Conservation (phyloP, 92 coral and sea anemone species). For the Parazoanthus darwini region DNA sequence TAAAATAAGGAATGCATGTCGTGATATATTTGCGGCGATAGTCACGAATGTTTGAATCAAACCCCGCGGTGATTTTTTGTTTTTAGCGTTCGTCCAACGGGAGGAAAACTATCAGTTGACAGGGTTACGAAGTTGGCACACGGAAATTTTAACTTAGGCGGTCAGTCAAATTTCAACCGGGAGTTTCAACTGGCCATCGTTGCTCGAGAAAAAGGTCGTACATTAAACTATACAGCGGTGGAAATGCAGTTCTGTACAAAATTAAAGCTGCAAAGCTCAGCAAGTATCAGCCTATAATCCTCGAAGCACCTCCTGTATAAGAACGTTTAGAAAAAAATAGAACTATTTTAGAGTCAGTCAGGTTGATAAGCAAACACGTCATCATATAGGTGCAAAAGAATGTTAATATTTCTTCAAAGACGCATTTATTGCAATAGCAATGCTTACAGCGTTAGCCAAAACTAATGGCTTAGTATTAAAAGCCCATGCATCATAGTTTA, state of each 20-base stretch:
- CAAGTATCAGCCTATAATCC: no score
- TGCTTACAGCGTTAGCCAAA: background rate
- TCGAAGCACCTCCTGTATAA: background rate
- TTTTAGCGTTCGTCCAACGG: background rate
- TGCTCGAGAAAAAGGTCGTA: background rate
- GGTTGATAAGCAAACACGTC: no score
- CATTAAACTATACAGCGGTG: no score
- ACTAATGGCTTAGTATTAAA: background rate
- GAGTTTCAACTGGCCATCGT: background rate
- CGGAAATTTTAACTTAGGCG: no score
- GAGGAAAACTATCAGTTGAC: no score
- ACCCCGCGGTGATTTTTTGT: background rate
- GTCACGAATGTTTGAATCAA: conserved; percentile 26
- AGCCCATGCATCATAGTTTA: background rate
- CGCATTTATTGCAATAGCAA: background rate
- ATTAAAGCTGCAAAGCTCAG: no score
- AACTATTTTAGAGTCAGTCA: background rate
- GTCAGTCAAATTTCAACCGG: no score
- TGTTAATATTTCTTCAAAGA: no score
- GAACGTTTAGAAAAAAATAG: background rate
- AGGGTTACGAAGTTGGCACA: background rate
- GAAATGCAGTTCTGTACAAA: no score
- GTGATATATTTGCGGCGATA: background rate
- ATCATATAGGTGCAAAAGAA: background rate
- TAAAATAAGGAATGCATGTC: background rate